Evolutionary conservation across 2,797 vertebrate genomes (phyloP).

Genomic region (Hippoglossus hippoglossus): DNA sequence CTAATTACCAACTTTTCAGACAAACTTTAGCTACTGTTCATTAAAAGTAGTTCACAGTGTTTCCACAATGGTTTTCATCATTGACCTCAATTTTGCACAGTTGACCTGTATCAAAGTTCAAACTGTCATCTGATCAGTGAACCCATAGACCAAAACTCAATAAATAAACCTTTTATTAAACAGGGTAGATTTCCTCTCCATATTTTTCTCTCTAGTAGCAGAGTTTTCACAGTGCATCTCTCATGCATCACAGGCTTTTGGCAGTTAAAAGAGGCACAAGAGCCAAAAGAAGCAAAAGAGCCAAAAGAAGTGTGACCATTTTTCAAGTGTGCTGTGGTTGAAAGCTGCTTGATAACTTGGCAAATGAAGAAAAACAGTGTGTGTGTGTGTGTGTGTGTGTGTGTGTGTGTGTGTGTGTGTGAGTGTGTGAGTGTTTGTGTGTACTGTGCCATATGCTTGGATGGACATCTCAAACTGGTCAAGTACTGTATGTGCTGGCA

Average conservation of each 20-base stretch:
- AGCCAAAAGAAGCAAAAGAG: conserved; percentile 1
- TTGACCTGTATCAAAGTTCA: too few relatives aligned
- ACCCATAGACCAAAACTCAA: too few relatives aligned
- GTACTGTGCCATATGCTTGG: not conserved
- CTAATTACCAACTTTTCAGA: too few relatives aligned
- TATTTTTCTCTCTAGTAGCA: not conserved
- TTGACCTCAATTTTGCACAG: too few relatives aligned
- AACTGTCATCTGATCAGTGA: too few relatives aligned
- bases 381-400: too few relatives aligned
- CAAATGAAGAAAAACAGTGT: conserved; percentile 24
- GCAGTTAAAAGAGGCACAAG: conserved; percentile 27
- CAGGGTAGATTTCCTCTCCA: not conserved
- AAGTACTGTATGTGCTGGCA: conserved; percentile 26
- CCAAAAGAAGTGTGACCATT: not conserved
- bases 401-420: too few relatives aligned
- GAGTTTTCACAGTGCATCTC: conserved; percentile 23
- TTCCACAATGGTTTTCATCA: too few relatives aligned
- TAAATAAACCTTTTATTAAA: not conserved
- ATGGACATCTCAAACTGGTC: conserved; percentile 20
- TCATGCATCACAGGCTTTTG: conserved; percentile 16
- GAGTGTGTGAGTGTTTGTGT: not conserved
- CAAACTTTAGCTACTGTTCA: too few relatives aligned
- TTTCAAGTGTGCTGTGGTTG: conserved; percentile 1
- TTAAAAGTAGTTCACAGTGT: too few relatives aligned
- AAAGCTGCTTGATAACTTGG: conserved; percentile 45